Conservation (phyloP, 2,888 invertebrate genomes). For the Stratiomys singularior region DNA sequence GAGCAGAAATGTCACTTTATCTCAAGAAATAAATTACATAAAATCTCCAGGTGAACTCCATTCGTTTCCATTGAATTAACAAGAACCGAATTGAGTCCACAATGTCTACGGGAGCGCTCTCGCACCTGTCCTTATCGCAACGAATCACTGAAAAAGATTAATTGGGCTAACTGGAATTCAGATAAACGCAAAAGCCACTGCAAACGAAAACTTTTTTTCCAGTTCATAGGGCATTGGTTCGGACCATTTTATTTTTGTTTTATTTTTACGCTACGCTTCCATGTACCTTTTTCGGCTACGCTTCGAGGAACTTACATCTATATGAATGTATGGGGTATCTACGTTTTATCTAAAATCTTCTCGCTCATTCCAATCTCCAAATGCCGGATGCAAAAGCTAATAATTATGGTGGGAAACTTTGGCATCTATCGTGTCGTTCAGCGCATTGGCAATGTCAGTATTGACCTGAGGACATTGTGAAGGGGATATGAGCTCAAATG, state of each 20-base stretch:
- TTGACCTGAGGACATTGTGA: conserved; percentile 15
- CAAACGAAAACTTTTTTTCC: conserved; percentile 30
- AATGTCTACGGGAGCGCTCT: conserved; percentile 3
- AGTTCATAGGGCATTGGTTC: conserved; percentile 11
- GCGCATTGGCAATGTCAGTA: background rate
- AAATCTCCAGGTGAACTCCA: background rate
- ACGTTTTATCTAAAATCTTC: background rate
- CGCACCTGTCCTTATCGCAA: conserved; percentile 37
- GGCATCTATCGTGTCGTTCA: background rate
- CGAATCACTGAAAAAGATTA: conserved; percentile 38
- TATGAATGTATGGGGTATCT: background rate
- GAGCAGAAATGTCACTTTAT: background rate
- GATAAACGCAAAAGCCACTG: conserved; percentile 34
- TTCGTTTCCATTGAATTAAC: background rate
- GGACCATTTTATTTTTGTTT: conserved; percentile 2
- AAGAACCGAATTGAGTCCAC: background rate
- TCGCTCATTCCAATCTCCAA: background rate
- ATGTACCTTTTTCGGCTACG: background rate
- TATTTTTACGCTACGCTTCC: background rate
- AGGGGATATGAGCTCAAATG: background rate
- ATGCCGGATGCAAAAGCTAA: conserved; percentile 16
- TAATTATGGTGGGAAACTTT: conserved; percentile 36
- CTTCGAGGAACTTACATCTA: background rate
- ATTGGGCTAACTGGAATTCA: conserved; percentile 30
- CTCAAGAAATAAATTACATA: background rate